A percentile compares a stretch with the other conserved stretches of the same genome.
phyloP scores from a whole-genome alignment of 2,888 invertebrate species.

The Polymixis lichenea region DNA sequence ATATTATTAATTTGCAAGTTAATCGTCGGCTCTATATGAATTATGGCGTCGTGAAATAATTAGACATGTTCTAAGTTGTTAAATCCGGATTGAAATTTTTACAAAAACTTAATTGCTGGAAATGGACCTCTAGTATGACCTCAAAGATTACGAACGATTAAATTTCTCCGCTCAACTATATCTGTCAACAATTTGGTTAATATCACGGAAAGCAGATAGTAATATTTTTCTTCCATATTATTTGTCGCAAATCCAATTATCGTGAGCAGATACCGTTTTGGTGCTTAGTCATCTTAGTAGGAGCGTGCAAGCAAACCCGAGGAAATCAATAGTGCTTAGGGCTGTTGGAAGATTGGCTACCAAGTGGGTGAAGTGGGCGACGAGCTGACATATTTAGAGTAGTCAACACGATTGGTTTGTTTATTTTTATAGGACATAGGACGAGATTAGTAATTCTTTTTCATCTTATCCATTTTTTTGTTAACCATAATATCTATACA shows the following conservation, averaged over 20 bases:
- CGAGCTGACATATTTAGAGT: neutral
- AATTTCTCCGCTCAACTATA: neutral
- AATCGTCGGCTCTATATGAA: neutral
- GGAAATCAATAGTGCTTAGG: slow-evolving; percentile 39
- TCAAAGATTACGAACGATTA: neutral
- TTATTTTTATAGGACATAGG: neutral
- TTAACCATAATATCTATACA: neutral
- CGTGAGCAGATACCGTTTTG: slow-evolving; percentile 57
- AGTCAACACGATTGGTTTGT: neutral
- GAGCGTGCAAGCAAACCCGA: slow-evolving; percentile 44
- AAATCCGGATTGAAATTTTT: neutral
- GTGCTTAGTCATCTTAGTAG: slow-evolving; percentile 24
- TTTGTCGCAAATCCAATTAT: slow-evolving; percentile 69
- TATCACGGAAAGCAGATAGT: slow-evolving; percentile 4
- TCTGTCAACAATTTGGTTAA: neutral
- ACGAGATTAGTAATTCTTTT: neutral
- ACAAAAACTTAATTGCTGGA: slow-evolving; percentile 2
- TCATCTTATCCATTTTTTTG: neutral
- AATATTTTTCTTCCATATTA: slow-evolving; percentile 52
- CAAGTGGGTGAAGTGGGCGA: neutral
- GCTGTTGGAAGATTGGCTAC: slow-evolving; percentile 18
- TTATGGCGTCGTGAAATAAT: neutral
- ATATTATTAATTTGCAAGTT: neutral
- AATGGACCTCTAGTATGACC: neutral
- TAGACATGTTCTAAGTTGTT: neutral